Base-by-base conservation (phyloP, 2,113 vertebrate species). In the Amphiprion percula region DNA sequence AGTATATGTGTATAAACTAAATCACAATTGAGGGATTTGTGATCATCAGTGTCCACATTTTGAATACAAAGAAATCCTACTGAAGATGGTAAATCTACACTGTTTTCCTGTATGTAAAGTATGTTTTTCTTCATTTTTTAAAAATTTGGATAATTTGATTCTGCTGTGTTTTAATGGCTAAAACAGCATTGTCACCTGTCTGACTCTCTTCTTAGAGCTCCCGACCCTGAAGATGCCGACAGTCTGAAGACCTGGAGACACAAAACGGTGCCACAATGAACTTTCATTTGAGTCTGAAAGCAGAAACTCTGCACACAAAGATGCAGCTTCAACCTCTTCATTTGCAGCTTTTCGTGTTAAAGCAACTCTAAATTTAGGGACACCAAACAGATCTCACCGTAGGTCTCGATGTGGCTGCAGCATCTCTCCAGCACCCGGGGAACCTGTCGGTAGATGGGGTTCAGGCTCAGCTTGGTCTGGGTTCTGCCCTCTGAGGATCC, bases 141-240 rank as follows among this genome's bases (percentile, higher is more conserved):
- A n/a, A n/a, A n/a, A 33, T 4, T 8, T 33, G 30, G 30, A 33
- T 6, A 2, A 33, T 46, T 37, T 23, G 2, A 47, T 28, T 30
- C 24, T 50, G 28, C 1, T 55, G 33, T 21, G 39, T 17, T 41
- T 24, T 10, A 11, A 11, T 41, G 4, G 10, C 46, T 26, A 26
- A 55, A 26, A 24, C 4, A 14, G 41, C 7, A 2, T 55, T 28
- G 90, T 94, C 90, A 98, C 97, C 96, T 98, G 93, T 86, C 94
- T 91, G 26, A 99, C 97, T 92, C 95, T 96, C 62, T 95, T 96
- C 86, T 95, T 95, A 0, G 97, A 98, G 93, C 97, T 96, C 3
- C 97, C 98, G 0, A 96, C 93, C 0, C 96, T 92, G 90, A 99
- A 99, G 87, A 99, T 97, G 12, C 97, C 98, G 54, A 97, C 95